Evolutionary conservation across 2,797 vertebrate genomes (phyloP).

Genomic region (Mormyrops boulengeri): DNA sequence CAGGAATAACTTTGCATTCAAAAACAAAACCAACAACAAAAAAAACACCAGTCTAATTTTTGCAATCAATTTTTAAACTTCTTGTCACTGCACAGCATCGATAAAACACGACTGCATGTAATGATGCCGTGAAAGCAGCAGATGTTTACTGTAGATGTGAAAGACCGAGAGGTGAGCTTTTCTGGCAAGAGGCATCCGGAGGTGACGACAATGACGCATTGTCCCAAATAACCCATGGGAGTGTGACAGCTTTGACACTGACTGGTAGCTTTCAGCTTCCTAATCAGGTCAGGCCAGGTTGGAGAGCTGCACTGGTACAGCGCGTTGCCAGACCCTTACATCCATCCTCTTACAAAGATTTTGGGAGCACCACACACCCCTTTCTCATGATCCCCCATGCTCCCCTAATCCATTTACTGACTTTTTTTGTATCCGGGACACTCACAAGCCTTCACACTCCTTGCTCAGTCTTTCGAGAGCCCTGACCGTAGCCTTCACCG

Average conservation of each 20-base stretch:
- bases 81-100: background rate
- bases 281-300: background rate
- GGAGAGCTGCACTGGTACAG: background rate
- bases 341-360: too few relatives aligned
- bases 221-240: background rate
- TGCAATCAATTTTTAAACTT: background rate
- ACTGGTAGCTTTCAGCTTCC: background rate
- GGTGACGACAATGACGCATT: background rate
- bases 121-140: background rate
- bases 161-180: background rate
- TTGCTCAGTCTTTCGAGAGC: background rate
- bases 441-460: background rate
- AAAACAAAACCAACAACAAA: background rate
- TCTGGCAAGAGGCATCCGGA: background rate
- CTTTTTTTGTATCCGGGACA: background rate
- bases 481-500: background rate
- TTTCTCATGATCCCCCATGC: background rate
- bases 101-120: background rate
- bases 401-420: background rate
- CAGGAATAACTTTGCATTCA: background rate
- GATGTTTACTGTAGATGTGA: background rate
- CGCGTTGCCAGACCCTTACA: background rate
- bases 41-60: background rate
- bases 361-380: too few relatives aligned
- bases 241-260: background rate